Conservation (phyloP, 2,888 invertebrate species). For the Sinohyriopsis cumingii region DNA sequence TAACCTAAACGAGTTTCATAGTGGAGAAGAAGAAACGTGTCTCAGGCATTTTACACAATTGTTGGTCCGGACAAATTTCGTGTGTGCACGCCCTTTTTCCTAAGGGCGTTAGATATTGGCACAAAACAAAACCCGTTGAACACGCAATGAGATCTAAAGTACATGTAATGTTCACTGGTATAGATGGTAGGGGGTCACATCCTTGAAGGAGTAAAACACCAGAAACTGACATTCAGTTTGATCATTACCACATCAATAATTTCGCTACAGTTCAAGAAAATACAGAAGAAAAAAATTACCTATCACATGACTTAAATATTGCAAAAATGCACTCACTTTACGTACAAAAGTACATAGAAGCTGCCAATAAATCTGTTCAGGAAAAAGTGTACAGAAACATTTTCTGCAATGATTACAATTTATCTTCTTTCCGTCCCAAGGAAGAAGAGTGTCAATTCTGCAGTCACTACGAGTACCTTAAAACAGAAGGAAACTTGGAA, state of each 20-base stretch:
- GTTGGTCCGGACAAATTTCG: not conserved
- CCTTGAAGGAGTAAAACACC: no score
- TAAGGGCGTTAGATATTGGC: constrained; percentile 34
- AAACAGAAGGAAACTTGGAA: not conserved
- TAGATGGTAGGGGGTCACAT: no score
- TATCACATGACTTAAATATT: constrained; percentile 9
- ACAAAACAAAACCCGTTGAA: constrained; percentile 28
- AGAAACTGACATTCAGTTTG: no score
- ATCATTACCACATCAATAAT: no score
- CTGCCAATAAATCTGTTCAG: not conserved
- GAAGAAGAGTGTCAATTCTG: constrained; percentile 15
- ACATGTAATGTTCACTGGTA: no score
- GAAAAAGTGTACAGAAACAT: constrained; percentile 8
- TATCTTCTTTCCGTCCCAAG: constrained; percentile 10
- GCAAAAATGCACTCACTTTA: constrained; percentile 13
- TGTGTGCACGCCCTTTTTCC: constrained; percentile 32
- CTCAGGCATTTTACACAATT: constrained; percentile 1
- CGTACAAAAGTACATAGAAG: constrained; percentile 4
- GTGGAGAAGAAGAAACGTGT: constrained; percentile 21
- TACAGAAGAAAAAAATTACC: constrained; percentile 8
- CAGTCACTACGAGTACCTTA: constrained; percentile 10
- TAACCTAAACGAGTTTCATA: constrained; percentile 8
- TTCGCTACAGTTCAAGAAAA: not conserved
- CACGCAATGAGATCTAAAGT: constrained; percentile 33
- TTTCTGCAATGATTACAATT: constrained; percentile 16